phyloP scores from a whole-genome alignment of 2,113 vertebrate species.

The Rhynchomys soricoides region DNA sequence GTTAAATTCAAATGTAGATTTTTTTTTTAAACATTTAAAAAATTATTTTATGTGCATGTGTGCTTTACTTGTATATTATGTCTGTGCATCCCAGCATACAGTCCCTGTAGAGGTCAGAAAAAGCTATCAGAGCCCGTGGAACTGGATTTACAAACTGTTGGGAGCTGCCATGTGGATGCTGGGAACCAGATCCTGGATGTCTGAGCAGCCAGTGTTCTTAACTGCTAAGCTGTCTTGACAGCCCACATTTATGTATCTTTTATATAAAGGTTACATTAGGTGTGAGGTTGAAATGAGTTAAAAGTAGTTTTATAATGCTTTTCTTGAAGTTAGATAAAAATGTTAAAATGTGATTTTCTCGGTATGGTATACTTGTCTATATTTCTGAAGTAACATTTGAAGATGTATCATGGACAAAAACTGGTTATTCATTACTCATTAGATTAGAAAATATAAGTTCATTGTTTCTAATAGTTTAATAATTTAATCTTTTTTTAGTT shows the following conservation, averaged over 20 bases:
- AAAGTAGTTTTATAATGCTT: conserved; percentile 1
- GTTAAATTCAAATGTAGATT: neutral
- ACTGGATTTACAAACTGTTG: neutral
- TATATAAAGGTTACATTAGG: neutral
- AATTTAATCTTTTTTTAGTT: conserved; percentile 9
- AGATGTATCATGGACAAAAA: conserved; percentile 5
- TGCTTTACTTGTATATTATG: neutral
- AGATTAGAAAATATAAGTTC: conserved; percentile 17
- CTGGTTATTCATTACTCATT: conserved; percentile 11
- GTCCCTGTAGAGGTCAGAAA: neutral
- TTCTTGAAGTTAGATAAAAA: neutral
- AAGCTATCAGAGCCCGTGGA: neutral
- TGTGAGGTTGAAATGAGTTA: neutral
- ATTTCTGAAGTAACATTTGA: conserved; percentile 11
- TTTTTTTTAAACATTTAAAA: neutral
- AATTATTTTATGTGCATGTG: neutral
- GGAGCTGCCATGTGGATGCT: neutral
- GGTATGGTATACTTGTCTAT: neutral
- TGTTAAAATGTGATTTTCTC: neutral
- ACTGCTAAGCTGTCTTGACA: neutral
- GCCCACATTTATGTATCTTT: conserved; percentile 7
- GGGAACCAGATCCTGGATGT: neutral
- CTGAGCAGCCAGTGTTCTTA: neutral
- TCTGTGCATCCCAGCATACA: neutral
- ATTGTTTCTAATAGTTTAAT: conserved; percentile 32